A percentile compares a stretch with the other conserved stretches of the same genome.
Evolutionary conservation across 2,113 vertebrate genomes (phyloP).

Genomic region (Thamnaconus septentrionalis): DNA sequence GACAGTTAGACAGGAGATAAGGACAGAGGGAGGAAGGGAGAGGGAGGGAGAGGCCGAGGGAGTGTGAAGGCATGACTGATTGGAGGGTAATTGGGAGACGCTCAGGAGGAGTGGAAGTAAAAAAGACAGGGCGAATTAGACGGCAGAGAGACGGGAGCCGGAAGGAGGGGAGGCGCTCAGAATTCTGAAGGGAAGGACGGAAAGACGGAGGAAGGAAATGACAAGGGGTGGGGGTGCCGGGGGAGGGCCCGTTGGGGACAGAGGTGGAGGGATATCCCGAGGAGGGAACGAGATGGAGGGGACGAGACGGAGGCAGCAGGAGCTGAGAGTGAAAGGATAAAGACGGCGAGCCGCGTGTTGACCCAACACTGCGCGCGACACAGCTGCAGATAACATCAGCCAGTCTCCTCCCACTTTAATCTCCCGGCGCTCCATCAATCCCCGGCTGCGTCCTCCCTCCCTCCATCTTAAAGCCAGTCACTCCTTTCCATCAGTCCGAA

Average conservation of each 20-base stretch:
- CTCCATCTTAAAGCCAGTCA: constrained; percentile 43
- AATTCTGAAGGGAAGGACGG: neutral
- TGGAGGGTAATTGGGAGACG: neutral
- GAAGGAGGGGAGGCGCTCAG: neutral
- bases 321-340: constrained; percentile 47
- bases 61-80: neutral
- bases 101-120: neutral
- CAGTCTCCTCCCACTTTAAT: constrained; percentile 59
- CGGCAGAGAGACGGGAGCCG: neutral
- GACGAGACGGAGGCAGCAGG: constrained; percentile 9
- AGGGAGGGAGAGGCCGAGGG: neutral
- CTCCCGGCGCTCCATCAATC: constrained; percentile 54
- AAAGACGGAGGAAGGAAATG: neutral
- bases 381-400: constrained; percentile 43
- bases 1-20: constrained; percentile 10
- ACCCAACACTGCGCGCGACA: constrained; percentile 39
- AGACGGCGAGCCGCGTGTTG: constrained; percentile 45
- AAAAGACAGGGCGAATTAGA: neutral
- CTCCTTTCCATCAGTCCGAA: constrained; percentile 52
- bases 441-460: constrained; percentile 25
- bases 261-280: neutral
- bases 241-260: too few relatives aligned
- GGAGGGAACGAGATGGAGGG: neutral
- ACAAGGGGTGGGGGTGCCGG: neutral
- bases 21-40: constrained; percentile 8